Conservation (phyloP, 2,888 invertebrate genomes). For the Eupithecia centaureata region DNA sequence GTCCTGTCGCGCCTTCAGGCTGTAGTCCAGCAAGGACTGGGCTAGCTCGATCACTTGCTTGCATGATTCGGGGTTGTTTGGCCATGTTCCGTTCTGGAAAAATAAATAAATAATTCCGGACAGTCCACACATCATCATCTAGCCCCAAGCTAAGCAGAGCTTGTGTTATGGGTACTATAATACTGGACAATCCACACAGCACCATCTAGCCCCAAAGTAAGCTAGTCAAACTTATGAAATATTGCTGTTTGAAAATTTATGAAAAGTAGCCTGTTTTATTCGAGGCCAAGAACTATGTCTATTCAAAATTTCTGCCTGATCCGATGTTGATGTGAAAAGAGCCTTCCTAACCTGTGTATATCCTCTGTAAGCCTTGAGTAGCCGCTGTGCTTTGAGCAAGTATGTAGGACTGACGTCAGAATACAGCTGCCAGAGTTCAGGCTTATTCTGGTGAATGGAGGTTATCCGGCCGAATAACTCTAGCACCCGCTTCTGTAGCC, state of each 20-base stretch:
- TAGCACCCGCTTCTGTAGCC: constrained; percentile 82
- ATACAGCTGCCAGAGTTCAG: constrained; percentile 92
- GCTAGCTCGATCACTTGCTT: constrained; percentile 86
- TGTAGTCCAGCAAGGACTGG: constrained; percentile 82
- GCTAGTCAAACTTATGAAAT: no score
- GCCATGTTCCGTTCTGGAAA: constrained; percentile 80
- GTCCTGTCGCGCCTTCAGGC: constrained; percentile 80
- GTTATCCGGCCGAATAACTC: constrained; percentile 90
- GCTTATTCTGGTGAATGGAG: constrained; percentile 86
- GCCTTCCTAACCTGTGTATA: constrained; percentile 83
- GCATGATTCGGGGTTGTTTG: constrained; percentile 83
- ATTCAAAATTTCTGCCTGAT: no score
- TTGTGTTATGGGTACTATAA: no score
- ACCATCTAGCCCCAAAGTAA: no score
- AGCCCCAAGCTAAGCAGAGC: no score
- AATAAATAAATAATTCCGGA: no score
- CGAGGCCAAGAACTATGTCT: no score
- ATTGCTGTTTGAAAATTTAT: no score
- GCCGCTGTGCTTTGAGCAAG: constrained; percentile 86
- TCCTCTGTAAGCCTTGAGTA: constrained; percentile 90
- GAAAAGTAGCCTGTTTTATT: no score
- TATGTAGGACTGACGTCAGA: constrained; percentile 87
- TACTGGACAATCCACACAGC: no score
- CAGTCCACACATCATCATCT: no score
- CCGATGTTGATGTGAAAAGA: no score